A percentile compares a stretch with the other conserved stretches of the same genome.
phyloP scores from a whole-genome alignment of 2,797 vertebrate genomes.

The Fratercula arctica region DNA sequence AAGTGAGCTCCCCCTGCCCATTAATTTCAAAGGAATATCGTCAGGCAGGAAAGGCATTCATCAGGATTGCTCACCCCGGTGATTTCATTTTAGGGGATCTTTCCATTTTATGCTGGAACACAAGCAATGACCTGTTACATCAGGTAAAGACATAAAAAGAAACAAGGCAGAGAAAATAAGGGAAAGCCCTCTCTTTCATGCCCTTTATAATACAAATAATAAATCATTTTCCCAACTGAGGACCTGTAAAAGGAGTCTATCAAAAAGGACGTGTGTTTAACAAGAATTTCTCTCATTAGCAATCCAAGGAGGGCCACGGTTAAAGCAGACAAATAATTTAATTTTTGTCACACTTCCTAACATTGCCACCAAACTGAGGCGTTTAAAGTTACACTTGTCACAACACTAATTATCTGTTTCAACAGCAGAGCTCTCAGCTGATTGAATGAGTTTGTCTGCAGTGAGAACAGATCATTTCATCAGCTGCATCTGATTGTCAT shows the following conservation, averaged over 20 bases:
- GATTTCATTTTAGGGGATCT: not conserved
- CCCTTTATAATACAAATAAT: not conserved
- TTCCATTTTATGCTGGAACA: not conserved
- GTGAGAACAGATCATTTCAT: conserved; percentile 8
- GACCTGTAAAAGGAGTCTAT: not conserved
- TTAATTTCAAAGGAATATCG: not conserved
- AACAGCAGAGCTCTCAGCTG: conserved; percentile 38
- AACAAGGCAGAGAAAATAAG: not conserved
- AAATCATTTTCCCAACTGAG: not conserved
- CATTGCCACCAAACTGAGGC: conserved; percentile 30
- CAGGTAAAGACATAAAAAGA: not conserved
- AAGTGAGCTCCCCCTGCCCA: fast-evolving
- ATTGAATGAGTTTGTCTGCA: conserved; percentile 13
- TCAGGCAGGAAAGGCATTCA: not conserved
- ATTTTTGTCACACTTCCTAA: conserved; percentile 57
- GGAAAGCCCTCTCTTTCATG: not conserved
- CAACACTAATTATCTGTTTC: conserved; percentile 53
- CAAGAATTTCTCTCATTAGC: conserved; percentile 1
- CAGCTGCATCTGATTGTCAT: not conserved
- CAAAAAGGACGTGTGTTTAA: not conserved
- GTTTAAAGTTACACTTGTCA: conserved; percentile 53
- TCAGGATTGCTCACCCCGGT: not conserved
- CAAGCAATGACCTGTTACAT: not conserved
- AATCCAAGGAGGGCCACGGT: not conserved
- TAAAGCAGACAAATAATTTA: conserved; percentile 49